These are phyloP conservation scores for Blastomussa wellsi DNA, from an alignment of 92 coral and sea anemone genomes.

Conservation along the genomic window DNA sequence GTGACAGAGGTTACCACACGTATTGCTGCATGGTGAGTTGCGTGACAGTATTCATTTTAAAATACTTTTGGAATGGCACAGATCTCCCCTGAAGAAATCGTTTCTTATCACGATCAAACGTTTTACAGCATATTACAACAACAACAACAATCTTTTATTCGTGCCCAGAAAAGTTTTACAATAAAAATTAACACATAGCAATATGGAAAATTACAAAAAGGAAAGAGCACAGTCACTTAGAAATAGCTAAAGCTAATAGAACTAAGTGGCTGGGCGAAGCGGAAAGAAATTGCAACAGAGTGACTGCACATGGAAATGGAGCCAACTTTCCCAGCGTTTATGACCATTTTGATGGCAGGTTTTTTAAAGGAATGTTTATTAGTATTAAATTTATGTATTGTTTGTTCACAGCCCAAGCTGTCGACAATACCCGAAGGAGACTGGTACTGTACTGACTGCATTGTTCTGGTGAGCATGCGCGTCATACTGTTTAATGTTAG, in stretches of 20 bases:
- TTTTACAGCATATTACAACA: too few species aligned
- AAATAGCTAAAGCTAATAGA: too few species aligned
- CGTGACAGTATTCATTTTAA: neutral
- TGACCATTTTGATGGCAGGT: neutral
- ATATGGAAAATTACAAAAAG: too few species aligned
- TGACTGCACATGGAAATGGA: too few species aligned
- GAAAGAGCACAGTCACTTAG: too few species aligned
- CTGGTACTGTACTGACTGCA: slow-evolving; percentile 98
- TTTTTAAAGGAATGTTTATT: neutral
- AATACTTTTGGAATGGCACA: neutral
- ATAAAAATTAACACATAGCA: too few species aligned
- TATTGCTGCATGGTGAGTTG: slow-evolving; percentile 93
- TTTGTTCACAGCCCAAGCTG: slow-evolving; percentile 80
- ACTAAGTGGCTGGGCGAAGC: too few species aligned
- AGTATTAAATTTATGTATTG: slow-evolving; percentile 13
- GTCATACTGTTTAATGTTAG: neutral
- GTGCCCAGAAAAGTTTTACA: too few species aligned
- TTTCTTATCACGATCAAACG: neutral
- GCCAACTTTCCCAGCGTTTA: too few species aligned
- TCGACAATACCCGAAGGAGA: slow-evolving; percentile 91
- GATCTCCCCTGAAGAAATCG: neutral
- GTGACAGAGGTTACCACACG: slow-evolving; percentile 99
- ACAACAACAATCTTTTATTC: too few species aligned
- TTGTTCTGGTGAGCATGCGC: slow-evolving; percentile 82
- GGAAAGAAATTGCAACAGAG: too few species aligned